Conservation (phyloP, 2,888 invertebrate genomes). For the Lutraria lutraria region DNA sequence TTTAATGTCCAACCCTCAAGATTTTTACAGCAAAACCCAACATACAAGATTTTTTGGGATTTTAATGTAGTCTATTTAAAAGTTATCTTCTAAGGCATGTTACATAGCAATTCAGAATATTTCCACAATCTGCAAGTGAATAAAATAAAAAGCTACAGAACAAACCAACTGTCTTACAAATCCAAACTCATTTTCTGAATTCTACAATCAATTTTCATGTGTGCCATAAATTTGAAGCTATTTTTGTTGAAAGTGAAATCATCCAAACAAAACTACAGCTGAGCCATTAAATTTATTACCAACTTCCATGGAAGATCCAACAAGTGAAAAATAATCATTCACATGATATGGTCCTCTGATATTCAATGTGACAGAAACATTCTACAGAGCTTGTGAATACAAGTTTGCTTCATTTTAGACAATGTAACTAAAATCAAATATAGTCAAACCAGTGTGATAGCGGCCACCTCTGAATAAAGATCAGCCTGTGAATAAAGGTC, state of each 20-base stretch:
- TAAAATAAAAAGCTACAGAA: background rate
- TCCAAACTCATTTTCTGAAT: background rate
- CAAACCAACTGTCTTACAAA: background rate
- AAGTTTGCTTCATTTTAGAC: background rate
- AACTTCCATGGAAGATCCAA: background rate
- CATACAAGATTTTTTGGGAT: no score
- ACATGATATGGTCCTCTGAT: background rate
- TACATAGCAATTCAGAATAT: background rate
- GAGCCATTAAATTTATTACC: slow-evolving; percentile 6
- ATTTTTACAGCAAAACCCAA: no score
- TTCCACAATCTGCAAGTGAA: background rate
- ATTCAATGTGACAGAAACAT: background rate
- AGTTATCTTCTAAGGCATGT: background rate
- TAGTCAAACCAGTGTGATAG: no score
- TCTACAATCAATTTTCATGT: background rate
- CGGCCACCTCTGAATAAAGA: no score
- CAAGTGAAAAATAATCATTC: background rate
- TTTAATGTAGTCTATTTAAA: background rate
- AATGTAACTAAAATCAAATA: no score
- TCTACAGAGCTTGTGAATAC: background rate
- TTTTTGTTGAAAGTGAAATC: background rate
- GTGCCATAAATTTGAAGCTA: slow-evolving; percentile 1
- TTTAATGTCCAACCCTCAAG: no score
- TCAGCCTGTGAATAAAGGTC: no score
- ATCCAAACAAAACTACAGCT: background rate